A percentile compares a stretch with the other conserved stretches of the same genome.
Conservation (phyloP, 2,888 invertebrate species). For the Cheilosia soror region DNA sequence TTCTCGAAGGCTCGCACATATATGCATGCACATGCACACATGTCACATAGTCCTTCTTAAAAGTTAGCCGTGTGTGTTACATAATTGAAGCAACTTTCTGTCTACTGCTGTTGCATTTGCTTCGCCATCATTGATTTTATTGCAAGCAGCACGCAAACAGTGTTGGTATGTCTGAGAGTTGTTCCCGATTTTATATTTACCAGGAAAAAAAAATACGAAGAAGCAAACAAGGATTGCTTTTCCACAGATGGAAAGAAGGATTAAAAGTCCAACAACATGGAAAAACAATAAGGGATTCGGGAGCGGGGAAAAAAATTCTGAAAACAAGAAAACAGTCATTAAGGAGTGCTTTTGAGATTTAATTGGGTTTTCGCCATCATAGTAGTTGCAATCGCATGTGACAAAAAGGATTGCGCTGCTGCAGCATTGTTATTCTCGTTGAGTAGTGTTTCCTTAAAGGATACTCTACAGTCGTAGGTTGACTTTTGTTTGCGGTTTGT, state of each 20-base stretch:
- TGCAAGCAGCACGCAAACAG: slow-evolving; percentile 61
- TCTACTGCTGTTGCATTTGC: slow-evolving; percentile 26
- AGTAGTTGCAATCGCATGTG: slow-evolving; percentile 64
- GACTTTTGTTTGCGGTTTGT: slow-evolving; percentile 33
- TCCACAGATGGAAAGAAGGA: slow-evolving; percentile 19
- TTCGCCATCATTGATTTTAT: slow-evolving; percentile 59
- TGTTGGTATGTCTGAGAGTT: slow-evolving; percentile 9
- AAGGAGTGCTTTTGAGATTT: slow-evolving; percentile 71
- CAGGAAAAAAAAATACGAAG: not conserved
- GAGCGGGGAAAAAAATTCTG: slow-evolving; percentile 12
- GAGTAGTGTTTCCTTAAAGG: slow-evolving; percentile 35
- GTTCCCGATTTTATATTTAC: slow-evolving; percentile 17
- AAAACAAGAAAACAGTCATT: slow-evolving; percentile 68
- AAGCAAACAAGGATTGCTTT: slow-evolving; percentile 24
- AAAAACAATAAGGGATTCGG: slow-evolving; percentile 16
- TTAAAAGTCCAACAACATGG: slow-evolving; percentile 33
- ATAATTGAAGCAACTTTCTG: slow-evolving; percentile 55
- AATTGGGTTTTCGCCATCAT: slow-evolving; percentile 73
- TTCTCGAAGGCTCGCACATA: not conserved
- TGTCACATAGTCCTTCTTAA: slow-evolving; percentile 16
- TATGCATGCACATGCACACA: not conserved
- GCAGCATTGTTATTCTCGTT: slow-evolving; percentile 29
- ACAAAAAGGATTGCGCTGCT: slow-evolving; percentile 48
- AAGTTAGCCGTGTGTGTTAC: slow-evolving; percentile 29
- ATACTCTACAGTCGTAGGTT: slow-evolving; percentile 1